Base-by-base conservation (phyloP, 2,113 vertebrate species). In the Ophiodon elongatus region DNA sequence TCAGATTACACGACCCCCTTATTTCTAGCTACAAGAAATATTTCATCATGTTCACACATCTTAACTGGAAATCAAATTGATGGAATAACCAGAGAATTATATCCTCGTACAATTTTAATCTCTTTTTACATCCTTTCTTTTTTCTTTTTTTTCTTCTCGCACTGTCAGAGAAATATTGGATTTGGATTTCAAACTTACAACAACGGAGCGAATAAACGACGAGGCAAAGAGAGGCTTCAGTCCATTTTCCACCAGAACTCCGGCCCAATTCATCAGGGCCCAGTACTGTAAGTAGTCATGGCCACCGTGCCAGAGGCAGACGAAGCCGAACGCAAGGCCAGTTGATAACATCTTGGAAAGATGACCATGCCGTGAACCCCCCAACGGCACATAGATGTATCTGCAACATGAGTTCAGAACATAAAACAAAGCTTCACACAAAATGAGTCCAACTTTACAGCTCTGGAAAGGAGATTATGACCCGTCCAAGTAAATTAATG, bases 251-350 rank as follows among this genome's bases (percentile, higher is more conserved):
- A 94, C 81, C 35, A 96, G 89, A 73, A 99, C 93, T 86, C 98
- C 97, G 73, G 95, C 89, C 97, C 98, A 99, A 87, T 99, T 99
- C 89, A 99, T 95, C 0, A 94, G 65, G 0, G 97, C 97, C 98
- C 98, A 99, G 94, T 94, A 96, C 94, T 95, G 96, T 57, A 99
- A 90, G 86, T 99, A 98, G 89, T 96, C 97, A 23, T 98, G 94
- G 69, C 97, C 96, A 11, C 98, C 98, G 0, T 99, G 98, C 98
- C 98, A 99, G 80, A 96, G 97, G 92, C 97, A 98, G 86, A 99
- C 96, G 19, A 99, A 99, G 0, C 96, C 95, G 31, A 99, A 99
- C 0, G 97, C 96, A 57, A 98, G 90, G 0, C 96, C 97, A 0
- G 97, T 97, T 79, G 97, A 98, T 9, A 98, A 67, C 15, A 97